Base-by-base conservation (phyloP, 2,888 invertebrate genomes). In the Caenorhabditis angaria region DNA sequence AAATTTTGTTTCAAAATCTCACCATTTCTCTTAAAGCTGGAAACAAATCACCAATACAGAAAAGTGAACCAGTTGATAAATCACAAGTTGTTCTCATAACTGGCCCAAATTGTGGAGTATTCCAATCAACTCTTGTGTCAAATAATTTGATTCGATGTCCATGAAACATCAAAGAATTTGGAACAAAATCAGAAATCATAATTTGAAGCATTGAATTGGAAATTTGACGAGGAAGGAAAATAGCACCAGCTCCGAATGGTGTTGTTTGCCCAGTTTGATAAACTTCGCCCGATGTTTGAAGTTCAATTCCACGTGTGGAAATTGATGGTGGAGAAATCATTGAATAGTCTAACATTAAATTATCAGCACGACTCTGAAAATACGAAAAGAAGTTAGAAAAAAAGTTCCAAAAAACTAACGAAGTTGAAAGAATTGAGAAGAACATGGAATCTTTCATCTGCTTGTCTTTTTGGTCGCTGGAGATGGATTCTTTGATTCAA, bases 11-110 rank as follows among this genome's bases (percentile, higher is more conserved):
- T 41, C 18, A 18, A 3, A 18, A 14, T 10, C 77, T 61, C 35
- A 83, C 70, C 73, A 67, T 66, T 28, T 80, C 80, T 61, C 82
- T 56, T 14, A 82, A 65, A 1, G 86, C 85, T 18, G 86, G 86
- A 66, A 86, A 87, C 35, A 86, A 68, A 59, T 86, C 86, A 29
- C 86, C 86, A 25, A 86, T 71, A 58, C 86, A 86, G 78, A 86
- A 86, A 0, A 86, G 64, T 20, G 77, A 65, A 57, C 85, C 85
- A 5, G 81, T 76, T 29, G 79, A 78, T 27, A 82, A 57, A 74
- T 82, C 80, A 61, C 85, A 85, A 8, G 83, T 77, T 1, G 86
- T 85, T 51, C 82, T 73, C 86, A 86, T 86, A n/a, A 86, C 82
- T 12, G 86, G 75, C 14, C 86, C 86, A 56, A 86, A 82, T 58